Evolutionary conservation across 2,113 vertebrate species (phyloP).

Genomic region (Scytalopus superciliaris): DNA sequence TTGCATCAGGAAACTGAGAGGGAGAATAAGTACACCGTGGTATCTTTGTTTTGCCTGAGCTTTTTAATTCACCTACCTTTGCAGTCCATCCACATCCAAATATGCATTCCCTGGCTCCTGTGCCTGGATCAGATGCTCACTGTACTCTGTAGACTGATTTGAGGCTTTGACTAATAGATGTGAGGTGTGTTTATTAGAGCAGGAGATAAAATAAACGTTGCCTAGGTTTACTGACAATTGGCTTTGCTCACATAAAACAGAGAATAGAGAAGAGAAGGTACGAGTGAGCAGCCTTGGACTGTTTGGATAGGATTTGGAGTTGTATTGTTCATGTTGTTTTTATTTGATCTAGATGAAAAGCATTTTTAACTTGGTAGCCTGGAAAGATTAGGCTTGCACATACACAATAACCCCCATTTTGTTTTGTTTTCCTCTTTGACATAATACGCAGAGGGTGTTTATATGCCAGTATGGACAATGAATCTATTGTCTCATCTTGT

Average conservation of each 20-base stretch:
- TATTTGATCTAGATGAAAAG: conserved; percentile 54
- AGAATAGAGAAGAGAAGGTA: background rate
- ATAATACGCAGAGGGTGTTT: conserved; percentile 43
- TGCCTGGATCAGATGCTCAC: background rate
- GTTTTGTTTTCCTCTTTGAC: conserved; percentile 56
- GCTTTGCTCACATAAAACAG: background rate
- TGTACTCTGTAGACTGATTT: background rate
- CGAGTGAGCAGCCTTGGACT: fast-evolving
- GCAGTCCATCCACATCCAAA: background rate
- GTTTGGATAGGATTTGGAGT: background rate
- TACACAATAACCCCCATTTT: conserved; percentile 47
- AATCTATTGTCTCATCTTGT: conserved; percentile 17
- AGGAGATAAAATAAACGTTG: background rate
- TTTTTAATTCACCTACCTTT: background rate
- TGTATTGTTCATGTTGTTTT: conserved; percentile 5
- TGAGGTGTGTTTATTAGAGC: conserved; percentile 1
- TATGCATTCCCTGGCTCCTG: background rate
- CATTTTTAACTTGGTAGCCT: conserved; percentile 46
- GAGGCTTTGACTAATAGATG: background rate
- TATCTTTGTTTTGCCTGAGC: background rate
- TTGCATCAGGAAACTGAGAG: background rate
- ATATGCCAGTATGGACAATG: conserved; percentile 30
- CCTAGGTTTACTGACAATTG: background rate
- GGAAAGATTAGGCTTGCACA: conserved; percentile 40
- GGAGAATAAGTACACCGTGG: background rate